Conservation (phyloP, 2,888 invertebrate species). For the Dynastes maya region DNA sequence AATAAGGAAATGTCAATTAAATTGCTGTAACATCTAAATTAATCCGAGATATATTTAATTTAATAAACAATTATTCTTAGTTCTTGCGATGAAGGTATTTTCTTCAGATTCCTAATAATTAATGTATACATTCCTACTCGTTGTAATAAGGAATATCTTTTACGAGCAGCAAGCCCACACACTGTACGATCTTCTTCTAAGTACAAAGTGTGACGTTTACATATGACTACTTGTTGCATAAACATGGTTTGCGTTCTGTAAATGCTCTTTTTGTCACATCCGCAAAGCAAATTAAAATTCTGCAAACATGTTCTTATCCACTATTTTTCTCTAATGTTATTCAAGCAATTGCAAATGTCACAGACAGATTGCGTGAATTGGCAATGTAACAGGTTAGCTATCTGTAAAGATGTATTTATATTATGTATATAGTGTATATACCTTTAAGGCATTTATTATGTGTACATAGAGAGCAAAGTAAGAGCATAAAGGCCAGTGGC, state of each 20-base stretch:
- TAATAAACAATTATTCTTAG: no score
- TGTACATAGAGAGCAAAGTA: neutral
- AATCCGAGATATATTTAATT: no score
- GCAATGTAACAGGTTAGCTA: neutral
- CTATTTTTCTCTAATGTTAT: neutral
- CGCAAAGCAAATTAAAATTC: slow-evolving; percentile 21
- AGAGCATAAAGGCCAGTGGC: neutral
- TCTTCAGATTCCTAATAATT: neutral
- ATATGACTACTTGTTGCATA: slow-evolving; percentile 37
- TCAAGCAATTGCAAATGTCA: neutral
- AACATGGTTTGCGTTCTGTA: slow-evolving; percentile 30
- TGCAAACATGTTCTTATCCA: neutral
- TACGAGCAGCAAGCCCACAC: slow-evolving; percentile 36
- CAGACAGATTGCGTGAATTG: slow-evolving; percentile 13
- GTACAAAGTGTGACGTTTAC: slow-evolving; percentile 16
- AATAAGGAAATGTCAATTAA: no score
- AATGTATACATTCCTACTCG: neutral
- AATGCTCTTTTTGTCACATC: slow-evolving; percentile 31
- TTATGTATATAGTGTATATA: neutral
- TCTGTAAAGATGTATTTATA: no score
- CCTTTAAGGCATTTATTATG: neutral
- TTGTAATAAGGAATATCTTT: neutral
- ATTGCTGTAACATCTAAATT: no score
- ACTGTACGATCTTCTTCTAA: slow-evolving; percentile 14
- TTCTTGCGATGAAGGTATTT: no score